These are phyloP conservation scores for Syrrhaptes paradoxus DNA, from an alignment of 2,113 vertebrate genomes.

Conservation along the genomic window DNA sequence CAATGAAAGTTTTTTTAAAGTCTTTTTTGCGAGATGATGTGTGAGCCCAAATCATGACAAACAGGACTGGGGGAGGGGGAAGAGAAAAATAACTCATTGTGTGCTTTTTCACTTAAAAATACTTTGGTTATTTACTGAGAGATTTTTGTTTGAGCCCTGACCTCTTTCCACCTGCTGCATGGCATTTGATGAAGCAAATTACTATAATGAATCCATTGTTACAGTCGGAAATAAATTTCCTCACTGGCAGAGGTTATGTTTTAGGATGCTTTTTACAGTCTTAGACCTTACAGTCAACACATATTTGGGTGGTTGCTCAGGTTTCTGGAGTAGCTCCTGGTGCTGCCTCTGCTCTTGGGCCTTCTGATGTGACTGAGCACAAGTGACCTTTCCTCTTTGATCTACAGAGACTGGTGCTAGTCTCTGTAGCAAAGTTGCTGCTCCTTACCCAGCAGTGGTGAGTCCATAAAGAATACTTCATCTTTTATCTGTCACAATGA, in stretches of 20 bases:
- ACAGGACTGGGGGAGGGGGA: not conserved
- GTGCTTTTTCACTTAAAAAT: not conserved
- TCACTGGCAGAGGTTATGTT: not conserved
- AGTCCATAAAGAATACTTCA: not conserved
- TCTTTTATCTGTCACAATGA: not conserved
- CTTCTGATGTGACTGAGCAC: not conserved
- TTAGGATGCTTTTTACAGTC: not conserved
- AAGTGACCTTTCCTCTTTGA: not conserved
- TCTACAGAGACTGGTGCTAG: not conserved
- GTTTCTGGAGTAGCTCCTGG: not conserved
- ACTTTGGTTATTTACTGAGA: conserved; percentile 10
- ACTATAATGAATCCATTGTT: conserved; percentile 23
- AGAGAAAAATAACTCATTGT: not conserved
- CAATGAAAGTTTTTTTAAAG: not conserved
- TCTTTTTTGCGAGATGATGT: not conserved
- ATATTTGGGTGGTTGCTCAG: not conserved
- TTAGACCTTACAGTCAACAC: not conserved
- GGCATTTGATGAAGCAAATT: conserved; percentile 24
- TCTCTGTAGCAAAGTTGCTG: not conserved
- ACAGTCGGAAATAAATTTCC: conserved; percentile 4
- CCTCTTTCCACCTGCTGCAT: conserved; percentile 41
- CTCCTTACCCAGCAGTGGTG: not conserved
- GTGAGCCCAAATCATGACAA: not conserved
- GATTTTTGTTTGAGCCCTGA: conserved; percentile 10
- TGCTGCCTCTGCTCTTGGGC: not conserved